A percentile compares a stretch with the other conserved stretches of the same genome.
phyloP scores from a whole-genome alignment of 2,113 vertebrate genomes.

The Micronycteris hirsuta region DNA sequence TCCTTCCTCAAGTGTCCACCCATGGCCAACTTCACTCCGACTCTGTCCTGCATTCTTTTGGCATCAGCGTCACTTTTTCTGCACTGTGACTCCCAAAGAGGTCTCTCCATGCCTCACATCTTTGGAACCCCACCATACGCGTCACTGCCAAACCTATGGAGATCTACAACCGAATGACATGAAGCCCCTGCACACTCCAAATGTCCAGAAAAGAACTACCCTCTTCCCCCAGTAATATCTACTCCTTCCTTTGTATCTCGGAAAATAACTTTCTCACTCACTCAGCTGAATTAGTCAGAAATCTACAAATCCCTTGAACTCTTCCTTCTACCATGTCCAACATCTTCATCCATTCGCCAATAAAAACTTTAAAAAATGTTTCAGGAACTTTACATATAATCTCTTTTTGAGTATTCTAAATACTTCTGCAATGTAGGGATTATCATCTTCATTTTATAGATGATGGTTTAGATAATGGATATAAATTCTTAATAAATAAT shows the following conservation, averaged over 20 bases:
- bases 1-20: not conserved
- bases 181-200: not conserved
- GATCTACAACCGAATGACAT: not conserved
- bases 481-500: not conserved
- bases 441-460: not conserved
- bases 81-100: not conserved
- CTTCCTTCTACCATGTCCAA: not conserved
- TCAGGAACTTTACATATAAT: not conserved
- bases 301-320: not conserved
- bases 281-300: not conserved
- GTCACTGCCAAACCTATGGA: not conserved
- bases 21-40: not conserved
- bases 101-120: not conserved
- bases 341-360: not conserved
- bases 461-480: not conserved
- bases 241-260: not conserved
- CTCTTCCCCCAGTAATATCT: not conserved
- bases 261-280: not conserved
- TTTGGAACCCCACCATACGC: not conserved
- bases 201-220: not conserved
- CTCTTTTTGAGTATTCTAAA: not conserved
- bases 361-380: not conserved
- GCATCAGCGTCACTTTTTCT: not conserved
- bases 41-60: not conserved
- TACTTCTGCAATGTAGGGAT: not conserved